Base-by-base conservation (phyloP, 2,888 invertebrate genomes). In the Patella pellucida region DNA sequence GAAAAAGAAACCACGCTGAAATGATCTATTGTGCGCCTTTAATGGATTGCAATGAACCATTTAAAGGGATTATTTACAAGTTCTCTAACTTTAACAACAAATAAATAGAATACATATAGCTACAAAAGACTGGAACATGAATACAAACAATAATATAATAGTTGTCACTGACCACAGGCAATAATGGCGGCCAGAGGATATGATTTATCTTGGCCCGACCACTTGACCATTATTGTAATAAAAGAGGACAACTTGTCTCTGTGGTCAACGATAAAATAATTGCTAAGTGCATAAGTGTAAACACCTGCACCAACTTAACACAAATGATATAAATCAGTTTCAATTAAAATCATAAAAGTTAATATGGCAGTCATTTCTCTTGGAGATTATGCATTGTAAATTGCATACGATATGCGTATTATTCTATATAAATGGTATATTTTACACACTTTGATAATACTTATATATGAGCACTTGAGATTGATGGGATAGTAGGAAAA, bases 361-460 rank as follows among this genome's bases (percentile, higher is more conserved):
- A 62, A 62, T 62, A 62, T 62, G 62, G 23, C 62, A 62, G 23
- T 62, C 19, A 23, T 62, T 19, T 23, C 62, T 23, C 19, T 23
- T 62, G 23, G 19, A 23, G 23, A 62, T 62, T 62, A 62, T 62
- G 62, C 62, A 62, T 62, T 62, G 62, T 62, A 19, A 11, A 62
- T 62, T 62, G 62, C 62, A 62, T 62, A 62, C 23, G 62, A 62
- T 62, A 62, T 62, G 62, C 62, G 23, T 62, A 62, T 62, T 62
- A 62, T 19, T 62, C 14, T 62, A 62, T 23, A 23, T 23, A 23
- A 62, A 62, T 62, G 62, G 23, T 62, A 62, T 62, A 62, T 62
- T 62, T 62, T 23, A 62, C 62, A 12, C 62, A 12, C 41, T 41
- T 41, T 23, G 23, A 62, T 62, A 62, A 62, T 62, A 62, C 19